phyloP scores from a whole-genome alignment of 2,888 invertebrate genomes.

The Cheilosia vulpina region DNA sequence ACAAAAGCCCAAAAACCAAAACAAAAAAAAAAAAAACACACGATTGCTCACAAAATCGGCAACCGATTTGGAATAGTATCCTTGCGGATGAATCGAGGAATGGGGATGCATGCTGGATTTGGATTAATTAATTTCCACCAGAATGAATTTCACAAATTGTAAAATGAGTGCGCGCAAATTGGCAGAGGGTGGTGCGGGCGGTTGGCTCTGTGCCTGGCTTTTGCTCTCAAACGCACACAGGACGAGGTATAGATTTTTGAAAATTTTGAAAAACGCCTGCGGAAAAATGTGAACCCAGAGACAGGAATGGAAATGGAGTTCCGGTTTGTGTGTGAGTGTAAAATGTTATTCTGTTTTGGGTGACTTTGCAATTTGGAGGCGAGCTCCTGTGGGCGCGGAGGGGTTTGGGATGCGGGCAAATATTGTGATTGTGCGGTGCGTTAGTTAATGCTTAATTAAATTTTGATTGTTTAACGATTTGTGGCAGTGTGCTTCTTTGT shows the following conservation, averaged over 20 bases:
- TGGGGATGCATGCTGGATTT: conserved; percentile 66
- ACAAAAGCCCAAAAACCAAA: not conserved
- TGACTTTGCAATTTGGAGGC: conserved; percentile 63
- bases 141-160: conserved; percentile 73
- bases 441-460: conserved; percentile 75
- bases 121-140: conserved; percentile 75
- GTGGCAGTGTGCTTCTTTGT: conserved; percentile 56
- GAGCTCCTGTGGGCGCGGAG: not conserved
- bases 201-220: conserved; percentile 1
- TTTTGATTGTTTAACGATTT: conserved; percentile 75
- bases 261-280: conserved; percentile 69
- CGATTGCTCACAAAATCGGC: conserved; percentile 42
- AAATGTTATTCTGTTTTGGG: conserved; percentile 70
- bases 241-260: conserved; percentile 70
- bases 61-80: conserved; percentile 5
- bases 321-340: conserved; percentile 22
- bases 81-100: conserved; percentile 8
- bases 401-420: conserved; percentile 31
- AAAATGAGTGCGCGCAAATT: conserved; percentile 30
- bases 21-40: conserved; percentile 16
- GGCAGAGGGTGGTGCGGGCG: not conserved
- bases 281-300: conserved; percentile 59
- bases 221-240: conserved; percentile 37
- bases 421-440: conserved; percentile 73
- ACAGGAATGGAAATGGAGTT: not conserved